Evolutionary conservation across 1,140 invertebrate species (phyloP).

Genomic region (Polypedilum vanderplanki): DNA sequence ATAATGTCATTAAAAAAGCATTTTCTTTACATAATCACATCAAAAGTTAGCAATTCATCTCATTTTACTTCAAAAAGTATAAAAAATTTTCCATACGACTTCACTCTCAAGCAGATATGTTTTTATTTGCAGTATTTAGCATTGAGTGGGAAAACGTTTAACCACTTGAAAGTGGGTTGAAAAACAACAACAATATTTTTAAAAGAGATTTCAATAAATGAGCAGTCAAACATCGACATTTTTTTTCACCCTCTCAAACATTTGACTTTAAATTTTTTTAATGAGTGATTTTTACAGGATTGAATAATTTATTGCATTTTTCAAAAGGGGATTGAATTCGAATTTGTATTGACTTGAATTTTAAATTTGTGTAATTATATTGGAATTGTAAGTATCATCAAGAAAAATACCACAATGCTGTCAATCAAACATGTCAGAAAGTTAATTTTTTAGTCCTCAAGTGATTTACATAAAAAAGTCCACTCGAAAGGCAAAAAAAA

Average conservation of each 20-base stretch:
- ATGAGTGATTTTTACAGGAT: not conserved
- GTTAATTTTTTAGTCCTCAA: not conserved
- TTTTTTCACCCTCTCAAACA: not conserved
- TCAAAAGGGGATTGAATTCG: not conserved
- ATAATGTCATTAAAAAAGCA: too few relatives aligned
- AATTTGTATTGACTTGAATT: constrained; percentile 4
- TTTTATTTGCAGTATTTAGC: not conserved
- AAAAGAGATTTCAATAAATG: not conserved
- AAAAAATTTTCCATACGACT: not conserved
- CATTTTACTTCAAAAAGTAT: not conserved
- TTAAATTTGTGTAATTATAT: constrained; percentile 3
- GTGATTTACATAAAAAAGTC: constrained; percentile 7
- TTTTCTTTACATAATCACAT: too few relatives aligned
- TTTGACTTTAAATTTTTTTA: not conserved
- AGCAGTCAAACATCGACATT: not conserved
- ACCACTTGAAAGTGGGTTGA: not conserved
- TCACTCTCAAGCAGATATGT: not conserved
- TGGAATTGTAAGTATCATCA: not conserved
- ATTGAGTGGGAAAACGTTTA: not conserved
- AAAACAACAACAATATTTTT: not conserved
- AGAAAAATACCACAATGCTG: constrained; percentile 23
- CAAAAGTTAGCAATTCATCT: too few relatives aligned
- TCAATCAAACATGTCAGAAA: constrained; percentile 25
- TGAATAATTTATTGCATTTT: not conserved
- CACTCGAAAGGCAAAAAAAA: too few relatives aligned